These are phyloP conservation scores for Onychomys arenicola DNA, from an alignment of 2,797 vertebrate genomes.

Conservation along the genomic window DNA sequence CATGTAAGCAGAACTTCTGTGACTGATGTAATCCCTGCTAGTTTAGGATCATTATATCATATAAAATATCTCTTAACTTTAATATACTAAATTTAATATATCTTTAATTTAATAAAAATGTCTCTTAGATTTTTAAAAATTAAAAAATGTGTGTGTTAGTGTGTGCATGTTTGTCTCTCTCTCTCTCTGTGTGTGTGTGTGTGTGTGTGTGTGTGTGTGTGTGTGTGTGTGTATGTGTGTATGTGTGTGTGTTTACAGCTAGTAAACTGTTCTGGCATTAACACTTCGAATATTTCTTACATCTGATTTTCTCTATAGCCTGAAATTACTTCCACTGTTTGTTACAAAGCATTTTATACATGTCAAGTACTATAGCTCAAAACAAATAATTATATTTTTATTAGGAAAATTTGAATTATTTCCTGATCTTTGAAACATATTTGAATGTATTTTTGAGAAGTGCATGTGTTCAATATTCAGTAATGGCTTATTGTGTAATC, in stretches of 20 bases:
- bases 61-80: background rate
- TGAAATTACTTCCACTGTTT: background rate
- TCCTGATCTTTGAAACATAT: background rate
- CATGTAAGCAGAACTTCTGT: background rate
- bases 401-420: background rate
- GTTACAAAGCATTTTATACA: background rate
- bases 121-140: background rate
- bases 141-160: background rate
- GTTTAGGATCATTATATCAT: background rate
- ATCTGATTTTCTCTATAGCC: background rate
- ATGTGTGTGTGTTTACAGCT: background rate
- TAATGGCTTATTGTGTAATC: background rate
- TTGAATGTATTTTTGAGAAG: background rate
- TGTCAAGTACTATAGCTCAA: background rate
- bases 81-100: too few species aligned
- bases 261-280: background rate
- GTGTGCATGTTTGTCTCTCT: too few species aligned
- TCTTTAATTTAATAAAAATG: background rate
- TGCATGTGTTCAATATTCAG: background rate
- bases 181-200: too few species aligned
- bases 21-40: background rate
- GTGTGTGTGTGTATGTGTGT: background rate
- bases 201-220: background rate
- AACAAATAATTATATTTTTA: slow-evolving; percentile 6
- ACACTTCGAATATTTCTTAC: background rate